phyloP scores from a whole-genome alignment of 2,888 invertebrate genomes.

The Diarsia brunnea region DNA sequence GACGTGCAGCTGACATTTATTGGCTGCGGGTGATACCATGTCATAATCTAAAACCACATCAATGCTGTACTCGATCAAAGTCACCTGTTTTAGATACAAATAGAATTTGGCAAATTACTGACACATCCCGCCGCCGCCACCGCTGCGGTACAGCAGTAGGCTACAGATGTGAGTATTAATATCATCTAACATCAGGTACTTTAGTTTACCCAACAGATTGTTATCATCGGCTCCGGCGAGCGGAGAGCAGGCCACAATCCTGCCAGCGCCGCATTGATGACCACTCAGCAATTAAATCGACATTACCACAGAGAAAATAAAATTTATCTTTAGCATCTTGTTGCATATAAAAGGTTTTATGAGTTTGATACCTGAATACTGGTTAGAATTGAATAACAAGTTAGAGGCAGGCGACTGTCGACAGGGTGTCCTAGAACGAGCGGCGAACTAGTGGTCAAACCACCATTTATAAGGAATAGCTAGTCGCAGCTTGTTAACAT shows the following conservation, averaged over 20 bases:
- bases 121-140: background rate
- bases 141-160: background rate
- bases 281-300: slow-evolving; percentile 32
- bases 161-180: background rate
- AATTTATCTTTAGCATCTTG: slow-evolving; percentile 40
- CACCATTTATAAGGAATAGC: slow-evolving; percentile 11
- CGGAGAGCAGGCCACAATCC: background rate
- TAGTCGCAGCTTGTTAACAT: slow-evolving; percentile 31
- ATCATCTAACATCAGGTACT: background rate
- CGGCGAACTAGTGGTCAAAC: background rate
- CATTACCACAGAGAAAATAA: slow-evolving; percentile 30
- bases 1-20: slow-evolving; percentile 28
- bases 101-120: slow-evolving; percentile 60
- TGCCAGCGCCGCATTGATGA: slow-evolving; percentile 5
- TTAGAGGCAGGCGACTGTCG: background rate
- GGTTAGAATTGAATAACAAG: slow-evolving; percentile 38
- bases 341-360: slow-evolving; percentile 39
- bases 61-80: slow-evolving; percentile 54
- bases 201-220: slow-evolving; percentile 23
- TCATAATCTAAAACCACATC: slow-evolving; percentile 42
- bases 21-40: slow-evolving; percentile 35
- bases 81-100: slow-evolving; percentile 57
- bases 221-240: slow-evolving; percentile 9
- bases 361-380: slow-evolving; percentile 24
- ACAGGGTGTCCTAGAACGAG: background rate